A percentile compares a stretch with the other conserved stretches of the same genome.
phyloP scores from a whole-genome alignment of 2,113 vertebrate species.

The Nesoenas mayeri region DNA sequence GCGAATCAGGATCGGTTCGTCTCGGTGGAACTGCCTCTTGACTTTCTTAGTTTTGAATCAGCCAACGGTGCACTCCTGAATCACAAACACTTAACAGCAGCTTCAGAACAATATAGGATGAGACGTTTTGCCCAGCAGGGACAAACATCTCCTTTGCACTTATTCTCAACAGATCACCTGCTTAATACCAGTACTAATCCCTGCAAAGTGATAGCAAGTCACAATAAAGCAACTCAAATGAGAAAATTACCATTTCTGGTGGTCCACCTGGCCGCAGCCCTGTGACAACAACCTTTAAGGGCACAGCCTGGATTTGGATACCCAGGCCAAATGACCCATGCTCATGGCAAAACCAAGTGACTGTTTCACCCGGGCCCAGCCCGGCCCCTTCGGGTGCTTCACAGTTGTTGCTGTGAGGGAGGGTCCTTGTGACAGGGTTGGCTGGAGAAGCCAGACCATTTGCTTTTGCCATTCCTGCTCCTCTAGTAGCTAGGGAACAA shows the following conservation, averaged over 20 bases:
- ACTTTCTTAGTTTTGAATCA: neutral
- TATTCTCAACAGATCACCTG: neutral
- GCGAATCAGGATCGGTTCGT: neutral
- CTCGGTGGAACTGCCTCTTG: neutral
- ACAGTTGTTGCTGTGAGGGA: conserved; percentile 72
- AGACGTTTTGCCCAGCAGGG: neutral
- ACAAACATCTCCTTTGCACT: neutral
- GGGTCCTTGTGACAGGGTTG: conserved; percentile 34
- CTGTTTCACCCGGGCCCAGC: conserved; percentile 65
- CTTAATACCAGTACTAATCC: neutral
- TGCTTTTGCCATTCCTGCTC: too few relatives aligned
- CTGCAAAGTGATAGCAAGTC: neutral
- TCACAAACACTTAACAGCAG: neutral
- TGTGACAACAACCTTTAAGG: conserved; percentile 78
- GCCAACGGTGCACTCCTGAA: neutral
- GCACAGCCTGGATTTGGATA: conserved; percentile 80
- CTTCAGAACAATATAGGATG: neutral
- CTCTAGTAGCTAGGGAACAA: too few relatives aligned
- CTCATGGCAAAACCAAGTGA: conserved; percentile 73
- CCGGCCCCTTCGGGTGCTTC: conserved; percentile 47
- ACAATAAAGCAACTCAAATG: neutral
- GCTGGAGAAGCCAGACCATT: neutral
- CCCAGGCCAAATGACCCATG: conserved; percentile 80
- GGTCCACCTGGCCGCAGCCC: conserved; percentile 78
- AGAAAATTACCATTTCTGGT: conserved; percentile 79